Percentiles rank a stretch among this genome's conserved stretches.
Evolutionary conservation across 2,797 vertebrate genomes (phyloP).

Genomic region (Cossypha dichroa): DNA sequence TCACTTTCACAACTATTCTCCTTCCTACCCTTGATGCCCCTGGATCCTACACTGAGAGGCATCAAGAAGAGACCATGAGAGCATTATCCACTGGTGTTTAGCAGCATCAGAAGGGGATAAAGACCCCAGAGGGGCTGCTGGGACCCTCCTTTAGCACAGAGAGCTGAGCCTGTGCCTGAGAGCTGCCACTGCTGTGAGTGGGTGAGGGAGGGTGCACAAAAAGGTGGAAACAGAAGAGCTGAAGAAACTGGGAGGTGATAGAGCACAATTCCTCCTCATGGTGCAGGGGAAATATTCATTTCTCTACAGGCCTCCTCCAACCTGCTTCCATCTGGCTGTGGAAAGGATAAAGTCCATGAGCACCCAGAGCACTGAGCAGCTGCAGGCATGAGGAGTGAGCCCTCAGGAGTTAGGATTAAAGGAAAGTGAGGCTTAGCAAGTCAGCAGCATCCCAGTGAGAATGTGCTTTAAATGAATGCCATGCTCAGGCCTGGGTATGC

Average conservation of each 20-base stretch:
- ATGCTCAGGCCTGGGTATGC: background rate
- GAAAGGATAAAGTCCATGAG: background rate
- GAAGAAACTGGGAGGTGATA: background rate
- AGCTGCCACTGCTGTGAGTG: fast-evolving
- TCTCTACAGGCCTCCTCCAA: background rate
- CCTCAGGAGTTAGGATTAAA: background rate
- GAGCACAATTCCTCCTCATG: background rate
- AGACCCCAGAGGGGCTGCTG: background rate
- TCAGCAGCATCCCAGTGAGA: background rate
- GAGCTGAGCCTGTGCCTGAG: background rate
- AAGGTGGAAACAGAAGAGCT: background rate
- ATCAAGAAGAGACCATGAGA: background rate
- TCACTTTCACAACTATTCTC: background rate
- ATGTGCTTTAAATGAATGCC: background rate
- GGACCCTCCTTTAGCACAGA: background rate
- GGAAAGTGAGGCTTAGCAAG: background rate
- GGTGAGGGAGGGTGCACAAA: background rate
- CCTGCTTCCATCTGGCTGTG: background rate
- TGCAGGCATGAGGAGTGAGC: fast-evolving
- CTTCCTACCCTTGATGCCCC: background rate
- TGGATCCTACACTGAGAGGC: background rate
- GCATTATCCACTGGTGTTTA: fast-evolving
- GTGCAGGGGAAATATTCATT: background rate
- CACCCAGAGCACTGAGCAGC: background rate
- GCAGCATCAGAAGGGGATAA: background rate